Conservation (phyloP, 2,113 vertebrate genomes). For the Tragelaphus imberbis region DNA sequence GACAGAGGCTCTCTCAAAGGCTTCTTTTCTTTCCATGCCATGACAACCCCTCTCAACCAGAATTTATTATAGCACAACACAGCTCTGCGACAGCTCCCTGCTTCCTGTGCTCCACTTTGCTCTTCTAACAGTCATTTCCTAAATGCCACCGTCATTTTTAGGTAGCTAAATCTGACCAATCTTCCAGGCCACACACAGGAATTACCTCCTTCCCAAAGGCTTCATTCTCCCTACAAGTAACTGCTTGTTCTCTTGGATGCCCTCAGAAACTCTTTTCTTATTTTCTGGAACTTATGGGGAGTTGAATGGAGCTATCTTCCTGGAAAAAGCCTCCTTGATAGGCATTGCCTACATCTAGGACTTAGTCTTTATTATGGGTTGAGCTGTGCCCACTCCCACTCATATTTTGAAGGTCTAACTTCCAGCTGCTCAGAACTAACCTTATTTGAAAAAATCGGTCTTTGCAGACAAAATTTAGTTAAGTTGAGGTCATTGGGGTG, state of each 20-base stretch:
- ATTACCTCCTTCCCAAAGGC: background rate
- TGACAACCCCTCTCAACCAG: background rate
- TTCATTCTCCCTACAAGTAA: background rate
- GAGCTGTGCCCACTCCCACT: background rate
- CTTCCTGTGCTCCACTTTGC: background rate
- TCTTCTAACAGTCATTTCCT: background rate
- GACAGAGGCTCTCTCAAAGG: background rate
- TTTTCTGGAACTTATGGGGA: background rate
- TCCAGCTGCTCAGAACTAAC: background rate
- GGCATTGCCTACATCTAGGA: background rate
- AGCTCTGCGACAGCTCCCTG: background rate
- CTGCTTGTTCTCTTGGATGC: background rate
- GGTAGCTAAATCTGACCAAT: background rate
- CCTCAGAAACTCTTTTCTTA: background rate
- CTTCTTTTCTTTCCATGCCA: background rate
- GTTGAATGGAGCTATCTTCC: background rate
- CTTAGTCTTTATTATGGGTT: background rate
- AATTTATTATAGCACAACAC: background rate
- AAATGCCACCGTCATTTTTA: background rate
- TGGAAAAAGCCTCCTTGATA: background rate
- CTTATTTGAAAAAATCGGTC: background rate
- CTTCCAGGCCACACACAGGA: background rate
- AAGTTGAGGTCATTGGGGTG: background rate
- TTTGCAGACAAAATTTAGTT: background rate
- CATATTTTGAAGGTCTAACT: background rate